Evolutionary conservation across 1,140 invertebrate genomes (phyloP), one percentile per base, ranked within the genome.

Genomic region (Aphelenchoides avenae): DNA sequence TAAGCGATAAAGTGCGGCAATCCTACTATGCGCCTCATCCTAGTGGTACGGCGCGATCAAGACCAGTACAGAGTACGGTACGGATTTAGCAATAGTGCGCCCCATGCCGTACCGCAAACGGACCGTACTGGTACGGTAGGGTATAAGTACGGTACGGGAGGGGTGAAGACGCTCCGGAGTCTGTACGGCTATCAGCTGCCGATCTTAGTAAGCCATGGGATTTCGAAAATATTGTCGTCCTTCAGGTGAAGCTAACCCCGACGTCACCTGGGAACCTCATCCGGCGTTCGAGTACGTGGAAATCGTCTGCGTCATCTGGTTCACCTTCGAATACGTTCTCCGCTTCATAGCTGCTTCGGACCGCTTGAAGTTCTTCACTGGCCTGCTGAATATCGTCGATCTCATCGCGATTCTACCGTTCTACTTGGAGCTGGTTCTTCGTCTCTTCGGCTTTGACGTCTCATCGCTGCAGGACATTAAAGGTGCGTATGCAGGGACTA

Each of bases 301-400:
- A 59, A 71, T 66, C 11, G 52, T 74, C 27, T 78, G 77, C 43
- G 77, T 78, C 20, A 58, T 70, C 18, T 78, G 77, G 76, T 78
- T 78, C 54, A 78, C 77, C 3, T 49, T 78, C 22, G 77, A 78
- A 57, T 78, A 70, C 53, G 36, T 76, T 20, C 52, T 78, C n/a
- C 57, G 76, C 20, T 57, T 75, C 11, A 18, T 60, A 26, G 62
- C 61, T 3, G 61, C 60, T 3, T 66, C 71, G 0, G 63, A 65
- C 34, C 70, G 76, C 47, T 57, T 63, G 41, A 56, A 66, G 40
- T 78, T 78, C 50, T 44, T 77, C 20, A 57, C 53, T 22, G 68
- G 69, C 22, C 49, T 65, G n/a, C 61, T 78, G 43, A 78, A 78
- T 44, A 66, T 78, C 43, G 78, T 78, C 13, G 76, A 78, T 64